phyloP scores from a whole-genome alignment of 1,140 invertebrate genomes.

The Ips nitidus region DNA sequence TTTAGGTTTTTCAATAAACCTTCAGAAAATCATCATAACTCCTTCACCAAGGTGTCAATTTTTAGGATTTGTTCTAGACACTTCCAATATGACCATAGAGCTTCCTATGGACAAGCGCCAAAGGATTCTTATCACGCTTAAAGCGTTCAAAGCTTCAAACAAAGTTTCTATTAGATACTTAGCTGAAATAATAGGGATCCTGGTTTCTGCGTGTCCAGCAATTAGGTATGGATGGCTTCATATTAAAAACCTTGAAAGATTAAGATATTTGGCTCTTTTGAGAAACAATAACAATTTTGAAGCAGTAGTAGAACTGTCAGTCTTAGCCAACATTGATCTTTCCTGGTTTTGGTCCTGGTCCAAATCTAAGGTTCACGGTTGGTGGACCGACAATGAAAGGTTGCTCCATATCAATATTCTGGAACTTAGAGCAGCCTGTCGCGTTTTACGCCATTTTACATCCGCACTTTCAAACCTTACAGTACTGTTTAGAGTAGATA shows the following conservation, averaged over 20 bases:
- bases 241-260: conserved; percentile 39
- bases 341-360: too few relatives aligned
- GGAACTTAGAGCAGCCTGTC: conserved; percentile 42
- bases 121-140: conserved; percentile 20
- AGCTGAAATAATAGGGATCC: conserved; percentile 36
- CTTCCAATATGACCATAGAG: conserved; percentile 31
- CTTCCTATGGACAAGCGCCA: conserved; percentile 31
- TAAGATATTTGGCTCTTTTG: conserved; percentile 26
- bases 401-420: conserved; percentile 43
- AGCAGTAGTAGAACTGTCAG: conserved; percentile 16
- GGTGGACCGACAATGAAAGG: conserved; percentile 37
- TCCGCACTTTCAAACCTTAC: not conserved
- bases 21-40: conserved; percentile 35
- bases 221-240: conserved; percentile 41
- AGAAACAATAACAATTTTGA: conserved; percentile 23
- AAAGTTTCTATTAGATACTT: conserved; percentile 40
- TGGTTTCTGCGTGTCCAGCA: conserved; percentile 38
- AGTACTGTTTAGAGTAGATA: conserved; percentile 37
- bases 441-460: conserved; percentile 42
- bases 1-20: conserved; percentile 38
- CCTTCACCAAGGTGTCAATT: conserved; percentile 36
- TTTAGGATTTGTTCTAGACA: conserved; percentile 40
- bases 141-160: conserved; percentile 12
- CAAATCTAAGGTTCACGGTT: conserved; percentile 25
- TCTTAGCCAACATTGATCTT: too few relatives aligned